Percentiles rank a stretch among this genome's conserved stretches.
Conservation (phyloP, 2,797 vertebrate species). For the Serranus cabrilla region DNA sequence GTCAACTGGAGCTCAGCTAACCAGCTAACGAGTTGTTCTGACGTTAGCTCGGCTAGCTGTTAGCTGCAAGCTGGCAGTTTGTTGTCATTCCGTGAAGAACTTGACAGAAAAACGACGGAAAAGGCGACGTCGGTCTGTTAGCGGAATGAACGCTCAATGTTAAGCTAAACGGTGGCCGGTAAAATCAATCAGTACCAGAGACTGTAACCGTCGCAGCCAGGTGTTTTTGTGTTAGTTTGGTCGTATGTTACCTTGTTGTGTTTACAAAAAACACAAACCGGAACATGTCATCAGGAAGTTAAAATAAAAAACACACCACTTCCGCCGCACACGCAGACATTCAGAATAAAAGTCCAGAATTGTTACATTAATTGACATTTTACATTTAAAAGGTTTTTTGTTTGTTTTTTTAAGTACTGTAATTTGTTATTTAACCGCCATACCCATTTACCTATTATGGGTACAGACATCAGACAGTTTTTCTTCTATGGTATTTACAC, state of each 20-base stretch:
- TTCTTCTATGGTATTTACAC: not conserved
- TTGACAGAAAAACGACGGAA: not conserved
- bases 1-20: not conserved
- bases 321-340: conserved; percentile 1
- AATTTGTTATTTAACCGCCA: not conserved
- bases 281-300: conserved; percentile 52
- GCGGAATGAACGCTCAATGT: not conserved
- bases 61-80: conserved; percentile 34
- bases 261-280: conserved; percentile 79
- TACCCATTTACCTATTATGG: not conserved
- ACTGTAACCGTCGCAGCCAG: not conserved
- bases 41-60: conserved; percentile 47
- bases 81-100: conserved; percentile 20
- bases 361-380: no score
- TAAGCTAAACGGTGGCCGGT: not conserved
- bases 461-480: not conserved
- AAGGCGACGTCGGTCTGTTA: not conserved
- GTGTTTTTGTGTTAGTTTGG: conserved; percentile 17
- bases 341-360: conserved; percentile 32
- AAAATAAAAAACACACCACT: not conserved
- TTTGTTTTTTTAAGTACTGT: no score
- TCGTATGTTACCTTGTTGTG: conserved; percentile 64
- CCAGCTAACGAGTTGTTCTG: not conserved
- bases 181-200: conserved; percentile 6
- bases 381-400: no score